Evolutionary conservation across 2,113 vertebrate genomes (phyloP).

Genomic region (Siniperca chuatsi): DNA sequence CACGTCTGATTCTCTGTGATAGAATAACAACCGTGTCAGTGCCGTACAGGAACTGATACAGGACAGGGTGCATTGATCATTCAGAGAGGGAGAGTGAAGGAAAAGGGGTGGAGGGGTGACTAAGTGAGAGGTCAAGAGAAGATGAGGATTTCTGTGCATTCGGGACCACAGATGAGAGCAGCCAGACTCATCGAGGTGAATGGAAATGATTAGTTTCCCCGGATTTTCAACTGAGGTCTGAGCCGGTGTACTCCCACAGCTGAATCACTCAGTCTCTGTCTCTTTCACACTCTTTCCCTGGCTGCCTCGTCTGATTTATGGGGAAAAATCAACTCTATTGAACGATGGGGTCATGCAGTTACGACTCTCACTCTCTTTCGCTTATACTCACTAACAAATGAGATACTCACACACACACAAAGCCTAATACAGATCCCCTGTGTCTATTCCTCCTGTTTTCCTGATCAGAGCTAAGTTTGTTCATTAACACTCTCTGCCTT

Average conservation of each 20-base stretch:
- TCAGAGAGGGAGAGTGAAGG: conserved; percentile 10
- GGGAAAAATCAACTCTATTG: conserved; percentile 76
- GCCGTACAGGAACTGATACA: conserved; percentile 40
- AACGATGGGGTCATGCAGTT: conserved; percentile 69
- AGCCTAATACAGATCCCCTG: conserved; percentile 35
- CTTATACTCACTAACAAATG: conserved; percentile 49
- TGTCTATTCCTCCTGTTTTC: conserved; percentile 42
- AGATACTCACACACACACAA: conserved; percentile 21
- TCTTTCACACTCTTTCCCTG: conserved; percentile 45
- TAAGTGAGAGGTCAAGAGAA: conserved; percentile 34
- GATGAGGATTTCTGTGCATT: conserved; percentile 62
- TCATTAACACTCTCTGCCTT: conserved; percentile 61
- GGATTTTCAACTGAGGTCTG: conserved; percentile 66
- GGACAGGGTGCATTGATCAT: conserved; percentile 62
- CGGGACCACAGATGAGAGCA: conserved; percentile 48
- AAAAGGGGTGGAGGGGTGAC: conserved; percentile 3
- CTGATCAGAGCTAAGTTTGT: conserved; percentile 47
- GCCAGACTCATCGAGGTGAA: conserved; percentile 64
- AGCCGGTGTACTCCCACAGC: conserved; percentile 66
- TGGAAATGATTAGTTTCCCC: conserved; percentile 71
- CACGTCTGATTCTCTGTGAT: conserved; percentile 70
- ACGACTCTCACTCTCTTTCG: conserved; percentile 38
- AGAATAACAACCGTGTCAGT: conserved; percentile 70
- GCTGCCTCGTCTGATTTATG: conserved; percentile 74
- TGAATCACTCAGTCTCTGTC: conserved; percentile 67